phyloP scores from a whole-genome alignment of 2,113 vertebrate species.

The Typhlomys cinereus region DNA sequence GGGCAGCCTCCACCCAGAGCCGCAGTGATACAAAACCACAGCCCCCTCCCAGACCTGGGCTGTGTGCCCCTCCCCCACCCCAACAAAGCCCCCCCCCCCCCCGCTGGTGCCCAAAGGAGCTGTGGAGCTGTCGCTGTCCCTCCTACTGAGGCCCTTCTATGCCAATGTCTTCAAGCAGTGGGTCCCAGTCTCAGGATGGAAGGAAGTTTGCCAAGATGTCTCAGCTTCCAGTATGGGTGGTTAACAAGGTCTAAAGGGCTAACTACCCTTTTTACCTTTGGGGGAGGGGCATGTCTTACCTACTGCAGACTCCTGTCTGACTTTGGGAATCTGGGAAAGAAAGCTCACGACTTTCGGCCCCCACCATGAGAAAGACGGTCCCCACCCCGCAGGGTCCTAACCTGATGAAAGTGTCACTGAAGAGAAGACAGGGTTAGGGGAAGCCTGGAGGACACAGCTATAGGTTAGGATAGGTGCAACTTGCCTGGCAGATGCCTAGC shows the following conservation, averaged over 20 bases:
- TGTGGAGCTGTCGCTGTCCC: not conserved
- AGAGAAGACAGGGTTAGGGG: not conserved
- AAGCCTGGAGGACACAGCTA: not conserved
- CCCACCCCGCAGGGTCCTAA: not conserved
- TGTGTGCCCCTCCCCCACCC: not conserved
- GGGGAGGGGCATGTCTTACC: not conserved
- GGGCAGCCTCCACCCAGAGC: slow-evolving; percentile 71
- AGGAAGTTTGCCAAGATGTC: not conserved
- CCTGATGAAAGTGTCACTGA: not conserved
- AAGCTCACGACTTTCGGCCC: not conserved
- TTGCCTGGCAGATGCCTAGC: not conserved
- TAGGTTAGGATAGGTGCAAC: not conserved
- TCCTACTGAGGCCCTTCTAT: not conserved
- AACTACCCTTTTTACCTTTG: not conserved
- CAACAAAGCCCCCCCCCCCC: slow-evolving; percentile 20
- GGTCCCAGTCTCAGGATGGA: not conserved
- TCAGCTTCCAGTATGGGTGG: not conserved
- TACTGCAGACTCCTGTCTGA: no score
- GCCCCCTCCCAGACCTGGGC: slow-evolving; percentile 26
- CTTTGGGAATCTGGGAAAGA: not conserved
- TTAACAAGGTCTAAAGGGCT: not conserved
- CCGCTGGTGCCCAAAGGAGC: slow-evolving; percentile 37
- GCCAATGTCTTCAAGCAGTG: not conserved
- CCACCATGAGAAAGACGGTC: not conserved
- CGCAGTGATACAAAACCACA: slow-evolving; percentile 62